phyloP scores from a whole-genome alignment of 92 coral and sea anemone species.

The Anthopleura xanthogrammica region DNA sequence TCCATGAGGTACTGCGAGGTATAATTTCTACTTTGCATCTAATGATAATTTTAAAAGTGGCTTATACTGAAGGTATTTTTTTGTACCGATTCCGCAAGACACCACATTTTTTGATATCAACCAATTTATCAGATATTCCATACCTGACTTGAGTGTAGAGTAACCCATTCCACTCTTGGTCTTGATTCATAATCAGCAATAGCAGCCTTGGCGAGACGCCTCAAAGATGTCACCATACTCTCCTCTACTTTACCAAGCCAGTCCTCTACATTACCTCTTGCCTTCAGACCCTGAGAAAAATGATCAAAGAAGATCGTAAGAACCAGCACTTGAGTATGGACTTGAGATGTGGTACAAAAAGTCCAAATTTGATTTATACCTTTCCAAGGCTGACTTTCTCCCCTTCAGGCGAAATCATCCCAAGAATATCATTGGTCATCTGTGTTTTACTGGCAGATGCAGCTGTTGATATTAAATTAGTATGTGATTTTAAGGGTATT shows the following conservation, averaged over 20 bases:
- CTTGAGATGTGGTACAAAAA: not conserved
- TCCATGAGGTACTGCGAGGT: too few species aligned
- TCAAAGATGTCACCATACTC: constrained; percentile 88
- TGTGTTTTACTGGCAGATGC: constrained; percentile 86
- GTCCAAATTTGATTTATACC: constrained; percentile 28
- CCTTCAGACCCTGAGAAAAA: constrained; percentile 82
- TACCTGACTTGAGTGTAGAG: constrained; percentile 95
- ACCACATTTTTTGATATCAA: not conserved
- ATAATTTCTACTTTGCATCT: too few species aligned
- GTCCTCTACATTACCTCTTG: constrained; percentile 99
- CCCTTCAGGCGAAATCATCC: constrained; percentile 97
- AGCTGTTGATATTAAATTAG: constrained; percentile 38
- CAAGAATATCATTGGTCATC: constrained; percentile 97
- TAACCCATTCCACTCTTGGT: constrained; percentile 95
- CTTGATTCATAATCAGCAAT: constrained; percentile 92
- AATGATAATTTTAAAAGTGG: too few species aligned
- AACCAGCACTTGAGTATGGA: not conserved
- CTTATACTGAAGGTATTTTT: too few species aligned
- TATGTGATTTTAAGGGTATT: too few species aligned
- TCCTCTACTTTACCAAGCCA: constrained; percentile 99
- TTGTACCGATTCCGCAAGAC: too few species aligned
- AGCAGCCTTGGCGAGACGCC: constrained; percentile 80
- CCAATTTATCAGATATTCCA: not conserved
- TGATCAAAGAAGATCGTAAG: not conserved
- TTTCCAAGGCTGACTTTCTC: constrained; percentile 90